Evolutionary conservation across 1,140 invertebrate genomes (phyloP).

Genomic region (Ctenoplectra terminalis): DNA sequence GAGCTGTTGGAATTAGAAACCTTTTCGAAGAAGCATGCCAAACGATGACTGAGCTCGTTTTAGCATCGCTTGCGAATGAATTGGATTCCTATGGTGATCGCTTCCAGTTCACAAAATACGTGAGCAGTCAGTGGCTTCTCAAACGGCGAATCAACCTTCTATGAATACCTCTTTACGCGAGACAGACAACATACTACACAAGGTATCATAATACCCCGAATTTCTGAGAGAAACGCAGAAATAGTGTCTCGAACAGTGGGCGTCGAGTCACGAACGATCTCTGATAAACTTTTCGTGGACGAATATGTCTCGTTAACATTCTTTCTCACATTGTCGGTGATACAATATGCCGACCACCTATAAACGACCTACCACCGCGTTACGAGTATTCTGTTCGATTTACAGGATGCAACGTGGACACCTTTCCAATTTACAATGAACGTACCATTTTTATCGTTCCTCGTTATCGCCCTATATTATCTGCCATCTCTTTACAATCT

Average conservation of each 20-base stretch:
- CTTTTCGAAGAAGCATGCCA: neutral
- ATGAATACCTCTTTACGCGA: slow-evolving; percentile 34
- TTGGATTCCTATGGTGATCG: slow-evolving; percentile 57
- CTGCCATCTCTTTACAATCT: too few relatives aligned
- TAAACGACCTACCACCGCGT: neutral
- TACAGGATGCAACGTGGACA: slow-evolving; percentile 13
- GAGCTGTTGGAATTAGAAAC: neutral
- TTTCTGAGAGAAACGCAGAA: neutral
- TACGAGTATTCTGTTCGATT: neutral
- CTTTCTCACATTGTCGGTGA: too few relatives aligned
- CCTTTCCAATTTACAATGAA: slow-evolving; percentile 34
- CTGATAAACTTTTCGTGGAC: slow-evolving; percentile 1
- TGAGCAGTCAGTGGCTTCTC: slow-evolving; percentile 20
- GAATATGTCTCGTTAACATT: neutral
- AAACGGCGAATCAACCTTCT: slow-evolving; percentile 42
- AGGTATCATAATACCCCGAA: slow-evolving; percentile 30
- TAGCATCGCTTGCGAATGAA: neutral
- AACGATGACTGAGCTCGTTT: slow-evolving; percentile 15
- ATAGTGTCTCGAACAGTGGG: neutral
- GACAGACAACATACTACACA: slow-evolving; percentile 38
- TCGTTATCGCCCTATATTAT: slow-evolving; percentile 32
- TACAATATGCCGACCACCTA: too few relatives aligned
- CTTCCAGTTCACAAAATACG: slow-evolving; percentile 48
- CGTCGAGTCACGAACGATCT: neutral
- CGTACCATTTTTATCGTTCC: slow-evolving; percentile 37